Conservation (phyloP, 1,140 invertebrate species). For the Ooceraea biroi region DNA sequence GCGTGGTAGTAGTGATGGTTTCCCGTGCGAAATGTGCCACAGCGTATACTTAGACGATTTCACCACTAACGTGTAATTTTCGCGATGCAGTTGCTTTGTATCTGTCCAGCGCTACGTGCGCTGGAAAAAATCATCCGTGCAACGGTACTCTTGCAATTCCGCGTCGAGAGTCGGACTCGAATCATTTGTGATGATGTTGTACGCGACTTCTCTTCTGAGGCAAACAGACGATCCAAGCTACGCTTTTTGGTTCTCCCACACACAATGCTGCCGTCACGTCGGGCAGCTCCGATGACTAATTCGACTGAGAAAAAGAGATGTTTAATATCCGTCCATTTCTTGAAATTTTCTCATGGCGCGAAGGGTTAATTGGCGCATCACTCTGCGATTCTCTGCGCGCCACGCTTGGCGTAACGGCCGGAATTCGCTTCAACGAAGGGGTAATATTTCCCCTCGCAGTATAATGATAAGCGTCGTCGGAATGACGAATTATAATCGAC, state of each 20-base stretch:
- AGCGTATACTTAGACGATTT: conserved; percentile 1
- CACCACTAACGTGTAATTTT: conserved; percentile 23
- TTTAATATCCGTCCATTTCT: conserved; percentile 27
- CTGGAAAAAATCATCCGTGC: conserved; percentile 11
- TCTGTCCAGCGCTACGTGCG: background rate
- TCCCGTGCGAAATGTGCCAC: conserved; percentile 13
- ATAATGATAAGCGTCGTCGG: conserved; percentile 63
- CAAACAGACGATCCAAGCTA: background rate
- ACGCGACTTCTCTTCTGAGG: background rate
- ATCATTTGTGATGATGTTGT: background rate
- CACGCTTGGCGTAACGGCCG: conserved; percentile 41
- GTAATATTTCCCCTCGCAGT: conserved; percentile 44
- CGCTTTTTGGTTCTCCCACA: background rate
- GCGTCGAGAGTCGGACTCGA: conserved; percentile 2
- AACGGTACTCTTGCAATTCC: background rate
- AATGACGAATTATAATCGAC: conserved; percentile 65
- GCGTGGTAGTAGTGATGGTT: no score
- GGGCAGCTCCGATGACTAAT: background rate
- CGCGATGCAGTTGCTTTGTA: conserved; percentile 22
- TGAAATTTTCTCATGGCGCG: conserved; percentile 28
- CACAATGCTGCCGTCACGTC: background rate
- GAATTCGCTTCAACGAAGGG: conserved; percentile 29
- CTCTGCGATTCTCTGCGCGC: conserved; percentile 28
- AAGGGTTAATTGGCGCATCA: conserved; percentile 62
- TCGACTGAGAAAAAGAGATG: background rate